These are phyloP conservation scores for Uloborus plumipes DNA, from an alignment of 2,888 invertebrate species.

Conservation along the genomic window DNA sequence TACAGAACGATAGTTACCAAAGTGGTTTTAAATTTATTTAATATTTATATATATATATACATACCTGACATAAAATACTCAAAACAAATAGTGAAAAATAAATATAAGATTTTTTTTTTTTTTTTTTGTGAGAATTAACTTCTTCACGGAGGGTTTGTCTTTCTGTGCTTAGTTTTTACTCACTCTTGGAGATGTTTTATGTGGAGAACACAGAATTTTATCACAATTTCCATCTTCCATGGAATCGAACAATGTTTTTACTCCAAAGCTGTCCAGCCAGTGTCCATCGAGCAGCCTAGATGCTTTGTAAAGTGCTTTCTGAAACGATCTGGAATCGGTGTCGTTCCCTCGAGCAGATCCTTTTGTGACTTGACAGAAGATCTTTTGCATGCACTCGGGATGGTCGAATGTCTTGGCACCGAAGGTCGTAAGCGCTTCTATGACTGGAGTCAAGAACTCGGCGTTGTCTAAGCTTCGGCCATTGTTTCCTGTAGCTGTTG, in stretches of 20 bases:
- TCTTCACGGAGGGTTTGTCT: not conserved
- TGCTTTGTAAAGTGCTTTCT: conserved; percentile 35
- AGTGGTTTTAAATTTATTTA: not conserved
- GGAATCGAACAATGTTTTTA: conserved; percentile 49
- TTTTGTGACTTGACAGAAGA: conserved; percentile 56
- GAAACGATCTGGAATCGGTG: conserved; percentile 30
- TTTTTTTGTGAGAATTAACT: not conserved
- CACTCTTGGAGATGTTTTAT: not conserved
- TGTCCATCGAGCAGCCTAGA: conserved; percentile 23
- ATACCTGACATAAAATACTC: not conserved
- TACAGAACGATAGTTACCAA: not conserved
- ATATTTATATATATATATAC: not conserved
- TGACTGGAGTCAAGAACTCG: conserved; percentile 31
- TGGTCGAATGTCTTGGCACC: conserved; percentile 42
- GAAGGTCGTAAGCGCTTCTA: conserved; percentile 32
- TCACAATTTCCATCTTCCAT: conserved; percentile 57
- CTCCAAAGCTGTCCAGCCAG: conserved; percentile 34
- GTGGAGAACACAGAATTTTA: conserved; percentile 37
- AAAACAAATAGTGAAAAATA: not conserved
- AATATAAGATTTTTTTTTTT: not conserved
- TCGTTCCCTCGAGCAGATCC: conserved; percentile 8
- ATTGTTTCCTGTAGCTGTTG: conserved; percentile 37
- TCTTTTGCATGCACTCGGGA: conserved; percentile 51
- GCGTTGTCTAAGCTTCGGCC: not conserved
- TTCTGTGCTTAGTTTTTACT: not conserved